These are phyloP conservation scores for Sceloporus undulatus DNA, from an alignment of 2,113 vertebrate species.

Conservation along the genomic window DNA sequence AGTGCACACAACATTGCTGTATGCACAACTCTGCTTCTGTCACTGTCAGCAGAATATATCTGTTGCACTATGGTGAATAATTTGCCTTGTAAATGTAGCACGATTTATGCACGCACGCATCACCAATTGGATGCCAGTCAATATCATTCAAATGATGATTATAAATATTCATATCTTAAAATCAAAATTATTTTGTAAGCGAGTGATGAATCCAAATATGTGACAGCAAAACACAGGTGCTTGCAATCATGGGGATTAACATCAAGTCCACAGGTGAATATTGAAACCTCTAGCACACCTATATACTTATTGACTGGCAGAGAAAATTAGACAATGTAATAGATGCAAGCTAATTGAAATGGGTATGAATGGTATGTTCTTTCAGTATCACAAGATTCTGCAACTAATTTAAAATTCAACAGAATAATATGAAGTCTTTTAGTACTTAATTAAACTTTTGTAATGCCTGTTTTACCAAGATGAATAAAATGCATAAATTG, in stretches of 20 bases:
- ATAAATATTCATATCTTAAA: conserved; percentile 9
- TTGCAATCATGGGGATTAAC: conserved; percentile 52
- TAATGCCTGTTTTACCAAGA: conserved; percentile 86
- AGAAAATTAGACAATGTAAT: conserved; percentile 68
- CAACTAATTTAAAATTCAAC: conserved; percentile 85
- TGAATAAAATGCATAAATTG: conserved; percentile 87
- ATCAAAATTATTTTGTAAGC: conserved; percentile 13
- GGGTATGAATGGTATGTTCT: conserved; percentile 75
- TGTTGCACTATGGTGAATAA: too few species aligned
- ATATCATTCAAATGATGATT: conserved; percentile 34
- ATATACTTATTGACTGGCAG: conserved; percentile 64
- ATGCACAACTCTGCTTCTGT: too few species aligned
- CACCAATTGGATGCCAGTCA: neutral
- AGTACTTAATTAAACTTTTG: conserved; percentile 89
- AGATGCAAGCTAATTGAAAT: conserved; percentile 80
- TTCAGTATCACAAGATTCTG: conserved; percentile 79
- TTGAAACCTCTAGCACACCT: conserved; percentile 54
- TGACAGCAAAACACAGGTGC: conserved; percentile 33
- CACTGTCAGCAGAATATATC: too few species aligned
- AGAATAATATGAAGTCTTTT: conserved; percentile 85
- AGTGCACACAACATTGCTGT: too few species aligned
- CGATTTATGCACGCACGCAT: too few species aligned
- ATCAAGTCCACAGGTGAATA: conserved; percentile 20
- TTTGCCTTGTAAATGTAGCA: too few species aligned
- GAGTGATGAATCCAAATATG: conserved; percentile 45